A percentile compares a stretch with the other conserved stretches of the same genome.
Conservation (phyloP, 2,797 vertebrate species). For the Margarornis squamiger region DNA sequence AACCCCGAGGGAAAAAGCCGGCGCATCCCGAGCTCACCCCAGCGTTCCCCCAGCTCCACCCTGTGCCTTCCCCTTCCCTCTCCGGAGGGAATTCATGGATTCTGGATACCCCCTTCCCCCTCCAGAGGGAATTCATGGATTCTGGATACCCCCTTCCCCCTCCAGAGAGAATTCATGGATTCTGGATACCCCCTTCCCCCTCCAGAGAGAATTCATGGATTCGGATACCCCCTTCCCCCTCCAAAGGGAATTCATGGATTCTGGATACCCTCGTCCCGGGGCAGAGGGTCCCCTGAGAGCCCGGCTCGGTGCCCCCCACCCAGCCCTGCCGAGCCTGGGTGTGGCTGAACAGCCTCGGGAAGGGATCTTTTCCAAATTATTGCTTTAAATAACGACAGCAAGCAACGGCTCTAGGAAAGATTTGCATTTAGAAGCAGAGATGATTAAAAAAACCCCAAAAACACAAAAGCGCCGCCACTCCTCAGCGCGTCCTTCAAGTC, state of each 20-base stretch:
- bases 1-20: rapidly evolving
- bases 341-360: neutral
- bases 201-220: neutral
- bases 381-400: neutral
- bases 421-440: neutral
- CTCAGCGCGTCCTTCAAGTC: neutral
- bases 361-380: neutral
- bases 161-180: no score
- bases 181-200: neutral
- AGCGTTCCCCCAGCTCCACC: neutral
- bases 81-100: rapidly evolving
- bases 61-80: rapidly evolving
- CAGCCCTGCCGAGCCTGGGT: neutral
- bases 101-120: no score
- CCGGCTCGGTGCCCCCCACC: neutral
- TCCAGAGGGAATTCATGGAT: neutral
- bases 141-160: neutral
- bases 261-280: neutral
- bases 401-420: neutral
- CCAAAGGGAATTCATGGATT: no score
- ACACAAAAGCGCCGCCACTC: neutral
- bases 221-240: neutral
- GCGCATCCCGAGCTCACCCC: neutral
- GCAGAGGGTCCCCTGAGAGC: neutral
- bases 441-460: neutral